Evolutionary conservation across 92 coral and sea anemone genomes (phyloP), one percentile per base, ranked within the genome.

Genomic region (Galaxea fascicularis): DNA sequence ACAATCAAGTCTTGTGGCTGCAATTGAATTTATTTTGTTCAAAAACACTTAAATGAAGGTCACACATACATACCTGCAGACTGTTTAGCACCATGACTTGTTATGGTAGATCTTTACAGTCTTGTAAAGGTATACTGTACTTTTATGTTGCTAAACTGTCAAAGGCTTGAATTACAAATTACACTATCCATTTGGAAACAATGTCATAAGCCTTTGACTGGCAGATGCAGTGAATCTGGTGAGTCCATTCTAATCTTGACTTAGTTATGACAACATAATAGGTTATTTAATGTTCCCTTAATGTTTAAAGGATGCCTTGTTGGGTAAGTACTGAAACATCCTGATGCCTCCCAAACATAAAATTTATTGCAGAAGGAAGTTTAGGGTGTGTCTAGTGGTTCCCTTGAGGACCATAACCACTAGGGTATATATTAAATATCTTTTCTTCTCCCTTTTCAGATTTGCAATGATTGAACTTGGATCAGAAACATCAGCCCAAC

Each of bases 391-490:
- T 35, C 3, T 35, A 35, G 3, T 10, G 1, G 15, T 49, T 1
- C 56, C 11, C 13, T 49, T 49, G 7, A 49, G 14, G 13, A 27
- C 17, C 82, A 78, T 25, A 24, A 47, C 28, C 26, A 35, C 41
- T 2, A 35, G 6, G 2, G 41, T 35, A 35, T n/a, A n/a, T n/a
- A 35, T 35, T 35, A 17, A 45, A 18, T 20, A 1, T n/a, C 13
- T 56, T 44, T 29, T 25, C 71, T 51, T 14, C 21, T 14, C 28
- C 24, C 60, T 8, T 56, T 85, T 51, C 85, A 96, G 99, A 80
- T 96, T 87, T 90, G 98, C 99, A 16, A 82, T 96, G 93, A 93
- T 96, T 74, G 99, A 96, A 81, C 88, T 96, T 56, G 99, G 99
- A 4, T 96, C 99, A 8, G 99, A 96, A 0, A 92, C 91, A 27